Evolutionary conservation across 1,140 invertebrate species (phyloP).

Genomic region (Metaphire vulgaris): DNA sequence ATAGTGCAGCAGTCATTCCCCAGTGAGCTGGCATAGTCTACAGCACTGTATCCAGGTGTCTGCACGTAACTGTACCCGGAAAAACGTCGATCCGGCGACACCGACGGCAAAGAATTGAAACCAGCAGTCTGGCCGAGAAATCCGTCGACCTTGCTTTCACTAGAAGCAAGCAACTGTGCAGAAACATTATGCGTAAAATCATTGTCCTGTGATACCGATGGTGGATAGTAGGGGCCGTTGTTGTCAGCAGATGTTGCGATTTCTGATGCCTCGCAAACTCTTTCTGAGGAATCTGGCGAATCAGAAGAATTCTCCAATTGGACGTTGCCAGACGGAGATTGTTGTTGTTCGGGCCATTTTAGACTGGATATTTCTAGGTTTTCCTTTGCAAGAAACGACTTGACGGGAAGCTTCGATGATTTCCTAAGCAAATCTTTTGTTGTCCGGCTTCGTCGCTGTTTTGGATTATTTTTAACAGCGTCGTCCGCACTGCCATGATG

Average conservation of each 20-base stretch:
- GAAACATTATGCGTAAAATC: background rate
- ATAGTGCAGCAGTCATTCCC: background rate
- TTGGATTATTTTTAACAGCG: background rate
- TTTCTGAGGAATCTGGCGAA: background rate
- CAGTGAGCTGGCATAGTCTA: background rate
- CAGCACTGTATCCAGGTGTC: background rate
- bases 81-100: background rate
- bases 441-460: background rate
- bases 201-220: background rate
- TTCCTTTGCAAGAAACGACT: no score
- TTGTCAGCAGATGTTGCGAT: background rate
- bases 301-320: background rate
- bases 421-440: no score
- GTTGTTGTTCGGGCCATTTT: background rate
- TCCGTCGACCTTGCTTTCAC: background rate
- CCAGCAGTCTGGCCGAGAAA: background rate
- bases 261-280: background rate
- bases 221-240: background rate
- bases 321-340: background rate
- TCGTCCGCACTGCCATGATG: background rate
- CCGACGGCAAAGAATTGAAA: background rate
- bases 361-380: no score
- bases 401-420: no score
- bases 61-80: background rate
- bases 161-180: background rate